Conservation (phyloP, 1,140 invertebrate genomes). For the Druon quercuslanigerum region DNA sequence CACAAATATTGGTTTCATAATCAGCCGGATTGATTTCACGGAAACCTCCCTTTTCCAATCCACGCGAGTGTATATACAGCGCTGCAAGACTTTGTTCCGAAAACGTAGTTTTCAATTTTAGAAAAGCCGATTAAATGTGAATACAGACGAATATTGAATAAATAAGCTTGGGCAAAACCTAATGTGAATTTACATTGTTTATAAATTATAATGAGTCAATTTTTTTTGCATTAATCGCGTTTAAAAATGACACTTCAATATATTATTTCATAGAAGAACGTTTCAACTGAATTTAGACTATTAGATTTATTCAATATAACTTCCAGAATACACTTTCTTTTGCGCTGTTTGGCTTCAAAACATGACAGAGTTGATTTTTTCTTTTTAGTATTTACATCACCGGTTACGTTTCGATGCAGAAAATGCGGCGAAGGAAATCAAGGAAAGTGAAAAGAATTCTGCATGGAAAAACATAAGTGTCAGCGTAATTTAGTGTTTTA, state of each 20-base stretch:
- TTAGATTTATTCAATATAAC: too few species aligned
- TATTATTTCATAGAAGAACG: too few species aligned
- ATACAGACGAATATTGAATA: too few species aligned
- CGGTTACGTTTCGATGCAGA: constrained; percentile 33
- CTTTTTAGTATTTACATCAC: constrained; percentile 1
- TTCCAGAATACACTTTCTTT: constrained; percentile 1
- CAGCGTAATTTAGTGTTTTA: not conserved
- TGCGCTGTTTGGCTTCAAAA: not conserved
- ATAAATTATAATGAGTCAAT: too few species aligned
- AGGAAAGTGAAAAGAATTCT: constrained; percentile 7
- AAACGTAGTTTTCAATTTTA: not conserved
- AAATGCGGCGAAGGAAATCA: constrained; percentile 20
- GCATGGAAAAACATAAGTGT: not conserved
- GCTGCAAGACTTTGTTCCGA: not conserved
- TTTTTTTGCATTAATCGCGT: too few species aligned
- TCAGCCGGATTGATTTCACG: not conserved
- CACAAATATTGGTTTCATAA: not conserved
- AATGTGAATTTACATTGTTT: too few species aligned
- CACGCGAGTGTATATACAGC: not conserved
- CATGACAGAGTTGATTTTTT: not conserved
- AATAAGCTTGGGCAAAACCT: too few species aligned
- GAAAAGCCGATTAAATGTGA: not conserved
- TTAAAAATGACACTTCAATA: too few species aligned
- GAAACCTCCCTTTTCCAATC: not conserved
- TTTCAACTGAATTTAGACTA: too few species aligned